Conservation (phyloP, 2,888 invertebrate species). For the Subacronicta megacephala region DNA sequence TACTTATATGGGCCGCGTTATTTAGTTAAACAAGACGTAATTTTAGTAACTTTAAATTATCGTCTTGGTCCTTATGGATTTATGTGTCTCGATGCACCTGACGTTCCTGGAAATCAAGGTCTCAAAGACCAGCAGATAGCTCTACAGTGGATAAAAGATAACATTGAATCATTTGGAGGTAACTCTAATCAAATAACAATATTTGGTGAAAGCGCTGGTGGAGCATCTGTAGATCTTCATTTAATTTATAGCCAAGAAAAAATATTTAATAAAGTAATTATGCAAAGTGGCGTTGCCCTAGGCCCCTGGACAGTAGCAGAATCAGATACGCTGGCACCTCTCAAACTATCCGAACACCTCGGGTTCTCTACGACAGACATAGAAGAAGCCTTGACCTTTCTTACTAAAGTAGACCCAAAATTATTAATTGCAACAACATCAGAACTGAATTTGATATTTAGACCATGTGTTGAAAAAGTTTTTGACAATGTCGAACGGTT, state of each 20-base stretch:
- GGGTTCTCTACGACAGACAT: slow-evolving; percentile 58
- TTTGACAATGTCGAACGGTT: slow-evolving; percentile 57
- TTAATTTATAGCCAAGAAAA: slow-evolving; percentile 62
- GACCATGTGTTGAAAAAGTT: slow-evolving; percentile 66
- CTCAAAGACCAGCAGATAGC: slow-evolving; percentile 72
- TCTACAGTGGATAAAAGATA: slow-evolving; percentile 70
- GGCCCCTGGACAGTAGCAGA: slow-evolving; percentile 51
- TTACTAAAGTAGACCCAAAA: slow-evolving; percentile 58
- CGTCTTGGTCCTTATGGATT: slow-evolving; percentile 74
- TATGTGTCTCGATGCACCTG: slow-evolving; percentile 68
- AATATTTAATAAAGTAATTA: slow-evolving; percentile 66
- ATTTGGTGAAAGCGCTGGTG: slow-evolving; percentile 72
- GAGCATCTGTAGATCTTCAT: slow-evolving; percentile 65
- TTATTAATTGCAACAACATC: slow-evolving; percentile 59
- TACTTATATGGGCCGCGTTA: slow-evolving; percentile 62
- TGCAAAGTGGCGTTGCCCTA: slow-evolving; percentile 67
- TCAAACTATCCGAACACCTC: slow-evolving; percentile 62
- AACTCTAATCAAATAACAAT: slow-evolving; percentile 69
- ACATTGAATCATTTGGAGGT: slow-evolving; percentile 73
- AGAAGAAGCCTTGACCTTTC: slow-evolving; percentile 63
- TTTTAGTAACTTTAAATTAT: slow-evolving; percentile 72
- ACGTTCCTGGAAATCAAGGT: slow-evolving; percentile 73
- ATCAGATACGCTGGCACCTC: slow-evolving; percentile 55
- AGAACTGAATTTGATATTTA: slow-evolving; percentile 48
- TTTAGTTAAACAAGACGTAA: slow-evolving; percentile 67